Conservation (phyloP, 1,140 invertebrate species). For the Aleiodes sp. region DNA sequence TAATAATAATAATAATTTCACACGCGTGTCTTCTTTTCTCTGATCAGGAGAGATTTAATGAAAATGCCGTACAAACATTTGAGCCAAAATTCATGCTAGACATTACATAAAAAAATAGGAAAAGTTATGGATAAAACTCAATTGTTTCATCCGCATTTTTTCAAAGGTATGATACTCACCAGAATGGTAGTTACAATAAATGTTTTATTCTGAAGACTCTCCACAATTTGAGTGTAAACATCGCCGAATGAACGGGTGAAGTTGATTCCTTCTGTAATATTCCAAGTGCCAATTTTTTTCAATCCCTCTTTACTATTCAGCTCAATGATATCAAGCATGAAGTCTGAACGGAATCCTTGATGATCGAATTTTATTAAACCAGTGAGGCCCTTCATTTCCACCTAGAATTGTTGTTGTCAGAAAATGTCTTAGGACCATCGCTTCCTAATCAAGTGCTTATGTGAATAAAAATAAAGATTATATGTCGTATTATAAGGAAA, state of each 20-base stretch:
- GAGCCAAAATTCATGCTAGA: constrained; percentile 36
- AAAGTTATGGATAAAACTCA: no score
- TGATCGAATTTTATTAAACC: constrained; percentile 95
- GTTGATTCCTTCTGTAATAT: constrained; percentile 86
- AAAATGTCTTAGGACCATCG: not conserved
- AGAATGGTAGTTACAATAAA: constrained; percentile 90
- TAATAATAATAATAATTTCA: no score
- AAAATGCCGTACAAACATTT: constrained; percentile 35
- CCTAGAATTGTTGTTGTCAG: constrained; percentile 65
- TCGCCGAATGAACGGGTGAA: constrained; percentile 89
- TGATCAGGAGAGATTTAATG: constrained; percentile 28
- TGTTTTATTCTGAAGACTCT: constrained; percentile 91
- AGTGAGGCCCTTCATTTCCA: constrained; percentile 90
- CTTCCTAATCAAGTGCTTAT: no score
- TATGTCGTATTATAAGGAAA: no score
- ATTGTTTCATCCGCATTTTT: constrained; percentile 17
- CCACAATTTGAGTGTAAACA: constrained; percentile 83
- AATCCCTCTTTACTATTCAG: constrained; percentile 80
- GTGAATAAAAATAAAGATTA: no score
- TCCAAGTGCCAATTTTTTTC: constrained; percentile 89
- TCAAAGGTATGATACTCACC: constrained; percentile 70
- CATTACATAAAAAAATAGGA: not conserved
- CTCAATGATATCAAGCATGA: constrained; percentile 90
- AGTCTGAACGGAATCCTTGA: constrained; percentile 91
- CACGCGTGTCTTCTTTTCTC: no score